A percentile compares a stretch with the other conserved stretches of the same genome.
These are phyloP conservation scores for Craterocephalus amniculus DNA, from an alignment of 2,797 vertebrate species.

Conservation along the genomic window DNA sequence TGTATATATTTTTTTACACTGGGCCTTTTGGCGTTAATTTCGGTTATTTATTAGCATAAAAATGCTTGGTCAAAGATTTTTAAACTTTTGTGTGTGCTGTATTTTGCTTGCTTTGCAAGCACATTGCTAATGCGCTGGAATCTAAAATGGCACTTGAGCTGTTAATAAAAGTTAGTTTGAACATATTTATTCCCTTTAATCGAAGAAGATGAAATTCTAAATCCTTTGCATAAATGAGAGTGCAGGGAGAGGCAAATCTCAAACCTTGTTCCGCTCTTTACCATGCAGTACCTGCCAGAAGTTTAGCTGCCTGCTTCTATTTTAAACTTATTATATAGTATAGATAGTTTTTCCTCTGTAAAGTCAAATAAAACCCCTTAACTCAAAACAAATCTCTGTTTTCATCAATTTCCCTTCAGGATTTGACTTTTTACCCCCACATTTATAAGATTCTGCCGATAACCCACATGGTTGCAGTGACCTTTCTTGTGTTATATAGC, in stretches of 20 bases:
- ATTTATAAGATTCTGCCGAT: not conserved
- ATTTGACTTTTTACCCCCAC: not conserved
- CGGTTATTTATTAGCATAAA: too few relatives aligned
- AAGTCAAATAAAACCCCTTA: slow-evolving; percentile 6
- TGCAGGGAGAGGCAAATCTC: not conserved
- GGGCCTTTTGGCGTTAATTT: not conserved
- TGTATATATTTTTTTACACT: too few relatives aligned
- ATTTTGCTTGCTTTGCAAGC: not conserved
- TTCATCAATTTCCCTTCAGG: not conserved
- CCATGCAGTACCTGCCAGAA: not conserved
- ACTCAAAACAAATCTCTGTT: not conserved
- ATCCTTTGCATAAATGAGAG: not conserved
- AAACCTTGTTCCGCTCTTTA: not conserved
- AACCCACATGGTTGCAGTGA: slow-evolving; percentile 17
- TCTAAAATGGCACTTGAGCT: not conserved
- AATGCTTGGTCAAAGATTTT: not conserved
- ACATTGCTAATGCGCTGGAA: too few relatives aligned
- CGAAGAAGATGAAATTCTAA: not conserved
- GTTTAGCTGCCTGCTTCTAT: too few relatives aligned
- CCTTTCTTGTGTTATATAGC: slow-evolving; percentile 27
- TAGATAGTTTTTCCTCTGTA: not conserved
- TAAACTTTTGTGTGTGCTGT: not conserved
- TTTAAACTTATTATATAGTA: not conserved
- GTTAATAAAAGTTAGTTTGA: not conserved
- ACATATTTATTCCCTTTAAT: not conserved